Evolutionary conservation across 2,113 vertebrate species (phyloP).

Genomic region (Pluvianellus socialis): DNA sequence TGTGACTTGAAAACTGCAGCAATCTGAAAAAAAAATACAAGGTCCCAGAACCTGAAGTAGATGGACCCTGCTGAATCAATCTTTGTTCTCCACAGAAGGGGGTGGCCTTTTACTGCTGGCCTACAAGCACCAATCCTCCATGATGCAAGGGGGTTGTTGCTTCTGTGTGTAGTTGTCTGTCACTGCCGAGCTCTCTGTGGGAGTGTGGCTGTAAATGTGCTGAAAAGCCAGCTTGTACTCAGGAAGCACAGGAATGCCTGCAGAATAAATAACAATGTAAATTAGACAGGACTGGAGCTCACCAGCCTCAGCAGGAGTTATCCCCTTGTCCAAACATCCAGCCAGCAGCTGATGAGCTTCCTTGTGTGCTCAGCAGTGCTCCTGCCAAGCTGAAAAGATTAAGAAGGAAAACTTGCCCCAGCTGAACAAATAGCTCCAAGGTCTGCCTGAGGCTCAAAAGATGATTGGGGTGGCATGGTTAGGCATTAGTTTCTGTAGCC

Average conservation of each 20-base stretch:
- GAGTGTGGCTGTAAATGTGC: constrained; percentile 52
- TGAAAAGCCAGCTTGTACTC: constrained; percentile 59
- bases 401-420: constrained; percentile 56
- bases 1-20: background rate
- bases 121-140: background rate
- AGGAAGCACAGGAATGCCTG: constrained; percentile 59
- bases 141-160: background rate
- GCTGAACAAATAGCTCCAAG: constrained; percentile 63
- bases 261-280: constrained; percentile 65
- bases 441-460: background rate
- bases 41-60: background rate
- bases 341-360: constrained; percentile 62
- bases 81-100: background rate
- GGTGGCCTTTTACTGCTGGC: background rate
- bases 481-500: constrained; percentile 25
- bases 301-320: constrained; percentile 67
- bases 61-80: background rate
- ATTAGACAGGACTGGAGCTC: constrained; percentile 61
- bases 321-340: constrained; percentile 65
- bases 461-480: background rate
- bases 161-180: constrained; percentile 7
- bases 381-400: constrained; percentile 61
- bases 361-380: constrained; percentile 62
- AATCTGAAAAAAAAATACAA: background rate
- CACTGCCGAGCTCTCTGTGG: constrained; percentile 19